Evolutionary conservation across 2,888 invertebrate genomes (phyloP), one percentile per base, ranked within the genome.

Genomic region (Diarsia dahlii): DNA sequence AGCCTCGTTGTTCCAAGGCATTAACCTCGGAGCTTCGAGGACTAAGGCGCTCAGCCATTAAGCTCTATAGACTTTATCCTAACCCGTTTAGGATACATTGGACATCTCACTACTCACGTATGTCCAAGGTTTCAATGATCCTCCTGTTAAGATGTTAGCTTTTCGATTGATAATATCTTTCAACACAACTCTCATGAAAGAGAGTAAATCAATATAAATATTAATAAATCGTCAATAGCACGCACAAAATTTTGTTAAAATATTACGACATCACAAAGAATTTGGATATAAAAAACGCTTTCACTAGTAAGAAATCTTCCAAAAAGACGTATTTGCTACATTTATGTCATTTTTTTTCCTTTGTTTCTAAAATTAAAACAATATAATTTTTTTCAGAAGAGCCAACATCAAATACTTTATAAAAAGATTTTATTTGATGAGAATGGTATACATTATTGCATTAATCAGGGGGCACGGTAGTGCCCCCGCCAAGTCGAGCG

Each of bases 1-100:
- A 98, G 90, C 98, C 98, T 92, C 98, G 97, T 95, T 98, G 98
- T 94, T 98, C 98, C 95, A 98, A 97, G 92, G 98, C 98, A 93
- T 98, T 98, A 87, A 98, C 97, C 97, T 99, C 98, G 90, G 98
- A 98, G 96, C 97, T 98, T 95, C 98, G 97, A 94, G 98, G 97
- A 97, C 97, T 97, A 95, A 98, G 97, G 96, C 97, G 97, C 96
- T 97, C 97, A 97, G 97, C 98, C 98, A 98, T 98, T 93, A 95
- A 95, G 96, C 95, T 95, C 94, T 95, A 94, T 94, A 92, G 94
- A 95, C 94, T 95, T 96, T 96, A 96, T 96, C 92, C 95, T 96
- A 91, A 95, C 96, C 96, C 96, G 93, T 95, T 96, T 96, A 96
- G 94, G 96, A 96, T 96, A 95, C 96, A 96, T 96, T 96, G 95